These are phyloP conservation scores for Oophaga sylvatica DNA, from an alignment of 2,797 vertebrate genomes.

Conservation along the genomic window DNA sequence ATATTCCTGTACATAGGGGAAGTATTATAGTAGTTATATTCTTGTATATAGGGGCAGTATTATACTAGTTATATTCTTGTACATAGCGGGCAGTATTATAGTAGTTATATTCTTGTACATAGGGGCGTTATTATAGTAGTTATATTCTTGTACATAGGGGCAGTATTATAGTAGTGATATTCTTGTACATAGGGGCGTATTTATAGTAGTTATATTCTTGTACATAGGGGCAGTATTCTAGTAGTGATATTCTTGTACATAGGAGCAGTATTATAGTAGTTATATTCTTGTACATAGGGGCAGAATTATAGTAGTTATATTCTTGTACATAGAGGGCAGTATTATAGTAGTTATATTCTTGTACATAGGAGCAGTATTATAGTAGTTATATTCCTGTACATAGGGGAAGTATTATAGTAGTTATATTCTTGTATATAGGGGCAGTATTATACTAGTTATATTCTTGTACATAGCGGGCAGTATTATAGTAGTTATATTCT, in stretches of 20 bases:
- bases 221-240: not conserved
- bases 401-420: not conserved
- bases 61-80: too few relatives aligned
- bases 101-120: too few relatives aligned
- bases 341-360: slow-evolving; percentile 6
- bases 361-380: not conserved
- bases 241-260: too few relatives aligned
- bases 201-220: slow-evolving; percentile 6
- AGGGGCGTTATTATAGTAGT: too few relatives aligned
- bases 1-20: too few relatives aligned
- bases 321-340: too few relatives aligned
- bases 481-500: too few relatives aligned
- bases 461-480: not conserved
- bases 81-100: too few relatives aligned
- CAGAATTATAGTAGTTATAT: not conserved
- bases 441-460: slow-evolving; percentile 3
- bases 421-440: not conserved
- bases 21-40: too few relatives aligned
- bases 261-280: not conserved
- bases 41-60: too few relatives aligned
- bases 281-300: not conserved
- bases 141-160: too few relatives aligned
- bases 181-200: not conserved
- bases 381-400: not conserved
- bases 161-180: slow-evolving; percentile 3